Conservation (phyloP, 2,888 invertebrate genomes). For the Pseudococcus viburni region DNA sequence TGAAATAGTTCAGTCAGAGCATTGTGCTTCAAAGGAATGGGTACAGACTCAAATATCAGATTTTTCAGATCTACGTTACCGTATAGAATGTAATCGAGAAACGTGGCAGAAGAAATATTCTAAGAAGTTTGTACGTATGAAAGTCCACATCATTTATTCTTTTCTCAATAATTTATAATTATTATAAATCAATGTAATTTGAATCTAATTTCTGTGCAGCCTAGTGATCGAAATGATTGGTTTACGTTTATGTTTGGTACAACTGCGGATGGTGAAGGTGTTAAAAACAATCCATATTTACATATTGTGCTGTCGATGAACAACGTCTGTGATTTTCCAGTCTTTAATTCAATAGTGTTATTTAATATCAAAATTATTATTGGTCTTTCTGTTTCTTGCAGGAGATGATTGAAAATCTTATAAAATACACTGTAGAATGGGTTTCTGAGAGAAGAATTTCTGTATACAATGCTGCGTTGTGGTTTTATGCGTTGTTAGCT, state of each 20-base stretch:
- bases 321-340: slow-evolving; percentile 13
- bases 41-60: slow-evolving; percentile 33
- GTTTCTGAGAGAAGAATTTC: slow-evolving; percentile 42
- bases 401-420: slow-evolving; percentile 55
- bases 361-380: not conserved
- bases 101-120: slow-evolving; percentile 5
- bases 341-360: not conserved
- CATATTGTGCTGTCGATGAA: slow-evolving; percentile 48
- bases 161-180: not conserved
- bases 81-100: slow-evolving; percentile 55
- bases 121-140: slow-evolving; percentile 33
- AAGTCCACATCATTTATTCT: not conserved
- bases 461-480: slow-evolving; percentile 43
- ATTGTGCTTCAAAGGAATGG: slow-evolving; percentile 52
- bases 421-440: slow-evolving; percentile 38
- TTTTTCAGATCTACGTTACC: slow-evolving; percentile 56
- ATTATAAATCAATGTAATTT: no score
- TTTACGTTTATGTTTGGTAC: slow-evolving; percentile 44
- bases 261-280: not conserved
- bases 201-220: slow-evolving; percentile 2
- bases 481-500: slow-evolving; percentile 58
- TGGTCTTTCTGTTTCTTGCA: not conserved
- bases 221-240: slow-evolving; percentile 25
- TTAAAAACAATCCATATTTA: slow-evolving; percentile 21
- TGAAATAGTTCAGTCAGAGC: slow-evolving; percentile 10